These are phyloP conservation scores for Cephus pulcher DNA, from an alignment of 2,888 invertebrate genomes.

Conservation along the genomic window DNA sequence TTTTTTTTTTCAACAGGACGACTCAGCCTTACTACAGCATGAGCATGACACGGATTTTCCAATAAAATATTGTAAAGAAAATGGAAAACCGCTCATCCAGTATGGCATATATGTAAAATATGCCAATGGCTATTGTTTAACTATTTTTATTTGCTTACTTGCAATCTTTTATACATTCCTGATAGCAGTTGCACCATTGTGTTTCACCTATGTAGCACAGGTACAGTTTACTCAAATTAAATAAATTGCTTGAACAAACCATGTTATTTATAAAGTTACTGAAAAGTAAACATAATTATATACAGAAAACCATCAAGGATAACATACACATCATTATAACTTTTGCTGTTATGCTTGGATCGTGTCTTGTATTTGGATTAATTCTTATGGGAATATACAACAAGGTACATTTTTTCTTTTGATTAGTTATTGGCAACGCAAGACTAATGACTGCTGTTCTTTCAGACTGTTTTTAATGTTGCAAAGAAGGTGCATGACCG, in stretches of 20 bases:
- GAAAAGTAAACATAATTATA: neutral
- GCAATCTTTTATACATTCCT: constrained; percentile 37
- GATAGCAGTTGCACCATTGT: constrained; percentile 38
- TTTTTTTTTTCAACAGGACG: constrained; percentile 20
- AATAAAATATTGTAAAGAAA: constrained; percentile 13
- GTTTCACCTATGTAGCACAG: constrained; percentile 38
- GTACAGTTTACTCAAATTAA: constrained; percentile 16
- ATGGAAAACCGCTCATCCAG: constrained; percentile 16
- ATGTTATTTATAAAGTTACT: neutral
- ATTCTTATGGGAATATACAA: constrained; percentile 38
- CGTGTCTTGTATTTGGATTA: constrained; percentile 33
- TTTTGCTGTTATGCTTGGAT: constrained; percentile 37
- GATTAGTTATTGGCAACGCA: neutral
- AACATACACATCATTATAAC: constrained; percentile 32
- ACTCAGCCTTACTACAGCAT: constrained; percentile 15
- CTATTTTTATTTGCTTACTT: constrained; percentile 27
- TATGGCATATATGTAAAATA: constrained; percentile 32
- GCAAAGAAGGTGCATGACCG: constrained; percentile 68
- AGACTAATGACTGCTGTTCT: constrained; percentile 3
- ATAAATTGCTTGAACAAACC: neutral
- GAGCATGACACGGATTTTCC: constrained; percentile 16
- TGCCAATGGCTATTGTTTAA: constrained; percentile 32
- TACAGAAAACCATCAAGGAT: constrained; percentile 36
- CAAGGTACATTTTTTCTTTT: constrained; percentile 30
- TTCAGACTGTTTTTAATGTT: constrained; percentile 65